phyloP scores from a whole-genome alignment of 2,888 invertebrate species.

The Oconnorella tubifera region DNA sequence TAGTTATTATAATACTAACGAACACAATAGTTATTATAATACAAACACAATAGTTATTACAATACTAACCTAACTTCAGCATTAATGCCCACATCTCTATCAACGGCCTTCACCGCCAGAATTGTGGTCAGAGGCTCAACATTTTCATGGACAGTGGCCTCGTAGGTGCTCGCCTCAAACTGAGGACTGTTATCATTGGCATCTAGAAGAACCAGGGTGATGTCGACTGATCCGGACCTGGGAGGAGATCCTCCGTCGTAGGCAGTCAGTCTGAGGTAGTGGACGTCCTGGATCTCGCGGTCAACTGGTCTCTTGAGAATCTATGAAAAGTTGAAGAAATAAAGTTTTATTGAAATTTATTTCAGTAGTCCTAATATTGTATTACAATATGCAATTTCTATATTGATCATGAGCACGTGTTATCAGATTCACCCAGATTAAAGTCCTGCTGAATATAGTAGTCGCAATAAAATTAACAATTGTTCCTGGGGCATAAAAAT shows the following conservation, averaged over 20 bases:
- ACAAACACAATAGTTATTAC: too few species aligned
- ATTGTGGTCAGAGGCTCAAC: conserved; percentile 19
- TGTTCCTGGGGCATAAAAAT: too few species aligned
- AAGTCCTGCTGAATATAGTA: too few species aligned
- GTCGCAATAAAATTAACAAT: too few species aligned
- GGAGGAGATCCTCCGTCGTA: conserved; percentile 24
- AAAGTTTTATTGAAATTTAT: too few species aligned
- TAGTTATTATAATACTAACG: too few species aligned
- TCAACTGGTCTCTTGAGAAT: conserved; percentile 16
- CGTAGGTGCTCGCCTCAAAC: conserved; percentile 21
- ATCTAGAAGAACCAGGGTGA: conserved; percentile 18
- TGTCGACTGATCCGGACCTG: conserved; percentile 16
- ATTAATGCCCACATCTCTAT: conserved; percentile 26
- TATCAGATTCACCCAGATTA: too few species aligned
- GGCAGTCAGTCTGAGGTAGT: conserved; percentile 19
- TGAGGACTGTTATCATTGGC: conserved; percentile 26
- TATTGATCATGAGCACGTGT: too few species aligned
- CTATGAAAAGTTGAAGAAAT: too few species aligned
- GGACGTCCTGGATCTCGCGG: conserved; percentile 19
- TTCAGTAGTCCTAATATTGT: too few species aligned
- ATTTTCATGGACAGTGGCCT: conserved; percentile 19
- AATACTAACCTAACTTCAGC: conserved; percentile 1
- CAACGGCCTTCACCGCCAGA: conserved; percentile 26
- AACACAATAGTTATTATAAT: too few species aligned
- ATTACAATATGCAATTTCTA: too few species aligned